Evolutionary conservation across 2,797 vertebrate species (phyloP).

Genomic region (Oophaga sylvatica): DNA sequence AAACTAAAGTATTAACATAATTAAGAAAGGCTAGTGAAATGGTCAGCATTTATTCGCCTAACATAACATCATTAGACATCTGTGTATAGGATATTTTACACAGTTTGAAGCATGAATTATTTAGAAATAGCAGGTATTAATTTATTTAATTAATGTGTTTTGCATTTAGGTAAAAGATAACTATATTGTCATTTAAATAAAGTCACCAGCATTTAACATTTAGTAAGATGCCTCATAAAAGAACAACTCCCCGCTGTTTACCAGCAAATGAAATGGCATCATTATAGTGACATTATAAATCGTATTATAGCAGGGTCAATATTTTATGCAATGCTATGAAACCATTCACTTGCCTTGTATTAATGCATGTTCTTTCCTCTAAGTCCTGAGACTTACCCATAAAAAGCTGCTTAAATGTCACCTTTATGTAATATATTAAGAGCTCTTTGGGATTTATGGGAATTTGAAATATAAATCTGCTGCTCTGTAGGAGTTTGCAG

Average conservation of each 20-base stretch:
- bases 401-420: slow-evolving; percentile 60
- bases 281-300: slow-evolving; percentile 53
- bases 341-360: slow-evolving; percentile 40
- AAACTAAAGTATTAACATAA: slow-evolving; percentile 25
- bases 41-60: not conserved
- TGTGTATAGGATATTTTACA: not conserved
- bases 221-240: slow-evolving; percentile 5
- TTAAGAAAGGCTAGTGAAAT: slow-evolving; percentile 32
- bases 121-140: not conserved
- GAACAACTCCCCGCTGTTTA: slow-evolving; percentile 37
- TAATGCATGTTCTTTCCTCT: slow-evolving; percentile 37
- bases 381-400: slow-evolving; percentile 46
- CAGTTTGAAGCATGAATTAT: slow-evolving; percentile 18
- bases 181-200: not conserved
- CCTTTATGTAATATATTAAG: slow-evolving; percentile 57
- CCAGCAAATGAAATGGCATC: slow-evolving; percentile 27
- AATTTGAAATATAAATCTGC: slow-evolving; percentile 57
- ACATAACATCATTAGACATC: slow-evolving; percentile 23
- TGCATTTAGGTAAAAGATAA: slow-evolving; percentile 2
- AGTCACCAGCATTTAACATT: not conserved
- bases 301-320: slow-evolving; percentile 44
- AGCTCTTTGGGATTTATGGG: slow-evolving; percentile 46
- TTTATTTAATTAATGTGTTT: slow-evolving; percentile 8
- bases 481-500: slow-evolving; percentile 54
- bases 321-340: slow-evolving; percentile 52